These are phyloP conservation scores for Dendrolimus kikuchii DNA, from an alignment of 1,140 invertebrate species.

Conservation along the genomic window DNA sequence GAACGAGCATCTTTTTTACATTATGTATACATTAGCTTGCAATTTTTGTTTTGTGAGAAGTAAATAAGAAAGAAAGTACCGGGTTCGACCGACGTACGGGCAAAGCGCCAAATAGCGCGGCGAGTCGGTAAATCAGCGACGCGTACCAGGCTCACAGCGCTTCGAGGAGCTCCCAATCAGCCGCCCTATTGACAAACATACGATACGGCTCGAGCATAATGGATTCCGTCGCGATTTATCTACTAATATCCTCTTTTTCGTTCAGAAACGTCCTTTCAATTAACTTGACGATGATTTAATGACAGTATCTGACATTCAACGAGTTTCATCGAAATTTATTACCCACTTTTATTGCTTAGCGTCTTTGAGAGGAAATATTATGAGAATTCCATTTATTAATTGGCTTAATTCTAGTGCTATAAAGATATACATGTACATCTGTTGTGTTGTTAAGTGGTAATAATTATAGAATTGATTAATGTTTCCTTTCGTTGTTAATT, in stretches of 20 bases:
- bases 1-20: too few relatives aligned
- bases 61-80: constrained; percentile 37
- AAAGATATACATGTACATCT: too few relatives aligned
- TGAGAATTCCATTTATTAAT: too few relatives aligned
- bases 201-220: constrained; percentile 43
- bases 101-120: constrained; percentile 58
- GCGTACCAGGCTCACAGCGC: constrained; percentile 52
- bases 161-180: constrained; percentile 60
- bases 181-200: constrained; percentile 68
- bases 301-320: not conserved
- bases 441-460: too few relatives aligned
- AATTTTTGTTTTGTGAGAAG: too few relatives aligned
- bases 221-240: constrained; percentile 56
- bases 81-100: constrained; percentile 46
- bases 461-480: too few relatives aligned
- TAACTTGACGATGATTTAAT: constrained; percentile 5
- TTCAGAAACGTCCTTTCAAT: constrained; percentile 32
- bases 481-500: too few relatives aligned
- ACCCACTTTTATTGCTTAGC: too few relatives aligned
- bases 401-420: too few relatives aligned
- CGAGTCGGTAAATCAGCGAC: constrained; percentile 55
- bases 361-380: too few relatives aligned
- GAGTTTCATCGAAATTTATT: not conserved
- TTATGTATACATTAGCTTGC: too few relatives aligned
- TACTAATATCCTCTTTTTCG: constrained; percentile 31